These are phyloP conservation scores for Amphiprion clarkii DNA, from an alignment of 2,797 vertebrate species.

Conservation along the genomic window DNA sequence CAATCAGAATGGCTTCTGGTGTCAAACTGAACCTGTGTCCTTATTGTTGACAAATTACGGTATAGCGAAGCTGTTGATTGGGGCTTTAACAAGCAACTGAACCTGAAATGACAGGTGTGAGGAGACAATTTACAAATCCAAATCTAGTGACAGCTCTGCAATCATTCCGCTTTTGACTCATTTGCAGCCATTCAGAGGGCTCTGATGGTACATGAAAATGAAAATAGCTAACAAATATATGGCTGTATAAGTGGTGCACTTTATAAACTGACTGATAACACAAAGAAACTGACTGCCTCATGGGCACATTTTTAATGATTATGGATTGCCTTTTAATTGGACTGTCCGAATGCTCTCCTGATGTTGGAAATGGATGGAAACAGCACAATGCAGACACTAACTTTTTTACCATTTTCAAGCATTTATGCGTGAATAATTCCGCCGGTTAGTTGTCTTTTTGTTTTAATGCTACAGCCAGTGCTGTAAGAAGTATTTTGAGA, in stretches of 20 bases:
- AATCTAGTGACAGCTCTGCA: constrained; percentile 72
- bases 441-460: neutral
- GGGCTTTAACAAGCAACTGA: constrained; percentile 58
- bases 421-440: neutral
- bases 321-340: constrained; percentile 72
- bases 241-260: constrained; percentile 22
- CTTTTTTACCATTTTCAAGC: neutral
- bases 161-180: constrained; percentile 58
- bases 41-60: constrained; percentile 65
- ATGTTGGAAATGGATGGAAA: constrained; percentile 58
- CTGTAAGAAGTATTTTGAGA: too few species aligned
- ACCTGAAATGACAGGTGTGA: constrained; percentile 73
- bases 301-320: constrained; percentile 56
- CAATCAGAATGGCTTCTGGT: constrained; percentile 39
- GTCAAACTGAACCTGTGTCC: constrained; percentile 44
- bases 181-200: constrained; percentile 37
- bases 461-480: too few species aligned
- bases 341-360: constrained; percentile 62
- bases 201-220: constrained; percentile 16
- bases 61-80: constrained; percentile 63
- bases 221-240: constrained; percentile 32
- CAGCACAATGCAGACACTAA: constrained; percentile 17
- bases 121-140: constrained; percentile 70
- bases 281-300: constrained; percentile 37
- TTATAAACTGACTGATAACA: constrained; percentile 51